Evolutionary conservation across 2,113 vertebrate genomes (phyloP), one percentile per base, ranked within the genome.

Genomic region (Sinocyclocheilus anophthalmus): DNA sequence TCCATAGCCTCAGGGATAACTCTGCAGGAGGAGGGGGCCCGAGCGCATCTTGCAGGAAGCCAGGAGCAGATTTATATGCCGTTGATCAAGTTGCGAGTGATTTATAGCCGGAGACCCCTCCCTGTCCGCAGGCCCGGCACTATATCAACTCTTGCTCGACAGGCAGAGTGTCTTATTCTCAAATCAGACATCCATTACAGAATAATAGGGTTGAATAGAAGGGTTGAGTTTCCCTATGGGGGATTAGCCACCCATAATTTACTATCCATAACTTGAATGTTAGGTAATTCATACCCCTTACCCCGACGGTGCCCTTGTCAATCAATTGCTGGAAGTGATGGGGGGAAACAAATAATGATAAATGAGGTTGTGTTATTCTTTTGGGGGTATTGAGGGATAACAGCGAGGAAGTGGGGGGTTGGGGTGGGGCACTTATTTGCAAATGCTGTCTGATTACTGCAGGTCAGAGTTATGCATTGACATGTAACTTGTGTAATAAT

Each of bases 101-200:
- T 90, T 95, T 95, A 94, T 90, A 90, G 90, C 92, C 85, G 85
- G 90, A 90, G 87, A 89, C 90, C 86, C 65, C 85, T 89, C 81
- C 91, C 65, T 88, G 79, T 89, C 87, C 87, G 75, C 53, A 18
- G 76, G 90, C 90, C 48, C 63, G 77, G 88, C 87, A 83, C 84
- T 95, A 94, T 91, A 94, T 95, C 93, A 95, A 90, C 85, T 65
- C 89, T 90, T 91, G 88, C 81, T 81, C 92, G 94, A 95, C 94
- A 93, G 92, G 87, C 93, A 89, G 84, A 93, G 92, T 92, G 94
- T 94, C 89, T 90, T 92, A 92, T 90, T 92, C 92, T 90, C 92
- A 91, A 92, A 94, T 95, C 94, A 95, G 93, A 92, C 94, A 92
- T 92, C 94, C 93, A 95, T 95, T 95, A 95, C 92, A 93, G 91